Evolutionary conservation across 2,113 vertebrate genomes (phyloP).

Genomic region (Nyctibius bracteatus): DNA sequence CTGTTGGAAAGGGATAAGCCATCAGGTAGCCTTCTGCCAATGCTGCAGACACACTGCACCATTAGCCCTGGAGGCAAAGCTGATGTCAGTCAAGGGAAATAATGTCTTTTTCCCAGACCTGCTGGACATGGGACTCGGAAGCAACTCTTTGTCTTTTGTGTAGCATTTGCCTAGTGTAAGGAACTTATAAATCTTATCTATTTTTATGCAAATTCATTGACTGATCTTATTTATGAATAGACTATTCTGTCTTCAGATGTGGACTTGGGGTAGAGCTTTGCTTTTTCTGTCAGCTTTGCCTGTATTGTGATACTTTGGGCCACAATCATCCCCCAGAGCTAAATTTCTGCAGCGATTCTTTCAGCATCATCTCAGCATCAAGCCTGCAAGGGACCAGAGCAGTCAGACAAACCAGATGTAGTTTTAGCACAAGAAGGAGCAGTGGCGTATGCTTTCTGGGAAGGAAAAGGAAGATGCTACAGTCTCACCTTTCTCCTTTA

Average conservation of each 20-base stretch:
- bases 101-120: background rate
- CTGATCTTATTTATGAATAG: background rate
- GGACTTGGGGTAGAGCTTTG: background rate
- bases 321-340: background rate
- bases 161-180: background rate
- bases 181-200: fast-evolving
- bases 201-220: background rate
- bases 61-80: conserved; percentile 2
- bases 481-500: background rate
- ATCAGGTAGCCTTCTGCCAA: background rate
- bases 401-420: background rate
- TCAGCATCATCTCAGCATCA: background rate
- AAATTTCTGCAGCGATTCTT: background rate
- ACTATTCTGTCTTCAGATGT: background rate
- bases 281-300: background rate
- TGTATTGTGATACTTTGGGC: background rate
- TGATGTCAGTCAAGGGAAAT: background rate
- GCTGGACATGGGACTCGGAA: background rate
- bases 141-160: background rate
- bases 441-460: background rate
- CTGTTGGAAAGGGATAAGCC: background rate
- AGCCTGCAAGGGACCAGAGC: background rate
- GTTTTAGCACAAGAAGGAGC: background rate
- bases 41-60: conserved; percentile 35
- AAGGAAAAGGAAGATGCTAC: background rate